Evolutionary conservation across 2,113 vertebrate species (phyloP).

Genomic region (Geococcyx californianus): DNA sequence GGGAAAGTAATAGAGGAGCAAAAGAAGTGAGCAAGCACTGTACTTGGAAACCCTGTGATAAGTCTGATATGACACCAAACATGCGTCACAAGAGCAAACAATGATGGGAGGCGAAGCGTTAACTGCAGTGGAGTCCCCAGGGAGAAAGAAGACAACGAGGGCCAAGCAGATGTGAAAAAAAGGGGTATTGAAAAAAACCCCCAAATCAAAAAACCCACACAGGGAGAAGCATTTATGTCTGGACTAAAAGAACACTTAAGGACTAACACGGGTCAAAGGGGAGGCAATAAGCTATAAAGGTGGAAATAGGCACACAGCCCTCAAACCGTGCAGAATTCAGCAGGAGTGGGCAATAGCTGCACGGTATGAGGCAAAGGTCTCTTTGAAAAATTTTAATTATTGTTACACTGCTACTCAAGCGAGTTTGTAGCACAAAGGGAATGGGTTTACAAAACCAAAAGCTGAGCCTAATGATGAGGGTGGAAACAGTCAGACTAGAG

Average conservation of each 20-base stretch:
- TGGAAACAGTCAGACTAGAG: background rate
- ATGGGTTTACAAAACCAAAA: background rate
- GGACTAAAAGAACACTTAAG: background rate
- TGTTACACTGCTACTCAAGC: background rate
- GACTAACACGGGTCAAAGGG: background rate
- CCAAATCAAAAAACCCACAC: no score
- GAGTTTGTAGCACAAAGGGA: background rate
- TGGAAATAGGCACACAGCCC: background rate
- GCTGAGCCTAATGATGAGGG: background rate
- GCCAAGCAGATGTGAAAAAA: background rate
- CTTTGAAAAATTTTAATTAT: background rate
- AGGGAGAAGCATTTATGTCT: background rate
- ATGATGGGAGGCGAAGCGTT: background rate
- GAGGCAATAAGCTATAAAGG: background rate
- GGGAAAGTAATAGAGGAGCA: background rate
- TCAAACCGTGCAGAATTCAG: background rate
- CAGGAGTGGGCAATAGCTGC: background rate
- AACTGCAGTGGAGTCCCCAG: background rate
- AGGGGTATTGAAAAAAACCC: background rate
- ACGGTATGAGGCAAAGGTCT: background rate
- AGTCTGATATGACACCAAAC: accelerated
- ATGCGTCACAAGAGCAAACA: background rate
- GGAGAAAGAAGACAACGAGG: background rate
- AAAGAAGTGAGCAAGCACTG: background rate
- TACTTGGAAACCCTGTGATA: background rate